Conservation (phyloP, 2,113 vertebrate genomes). For the Cottus gobio region DNA sequence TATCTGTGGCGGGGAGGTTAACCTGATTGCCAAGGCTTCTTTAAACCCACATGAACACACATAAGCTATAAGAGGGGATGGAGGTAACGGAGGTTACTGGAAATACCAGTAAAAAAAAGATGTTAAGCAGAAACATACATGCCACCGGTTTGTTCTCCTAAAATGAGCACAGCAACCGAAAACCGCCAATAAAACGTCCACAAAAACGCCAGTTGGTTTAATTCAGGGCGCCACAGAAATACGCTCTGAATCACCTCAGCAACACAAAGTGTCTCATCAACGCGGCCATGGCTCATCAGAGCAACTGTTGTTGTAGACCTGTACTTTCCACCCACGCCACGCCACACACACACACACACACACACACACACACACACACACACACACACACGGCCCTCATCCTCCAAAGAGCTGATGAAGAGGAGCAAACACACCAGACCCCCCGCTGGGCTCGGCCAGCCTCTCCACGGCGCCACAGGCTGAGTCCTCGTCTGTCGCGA, state of each 20-base stretch:
- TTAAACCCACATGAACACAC: conserved; percentile 17
- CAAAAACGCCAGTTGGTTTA: conserved; percentile 29
- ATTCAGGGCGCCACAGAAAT: conserved; percentile 11
- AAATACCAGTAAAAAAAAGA: background rate
- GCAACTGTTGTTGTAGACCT: conserved; percentile 49
- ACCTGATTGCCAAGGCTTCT: conserved; percentile 47
- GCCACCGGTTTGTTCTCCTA: background rate
- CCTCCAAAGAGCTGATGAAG: conserved; percentile 58
- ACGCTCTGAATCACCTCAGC: conserved; percentile 48
- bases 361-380: conserved; percentile 35
- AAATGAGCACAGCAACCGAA: too few relatives aligned
- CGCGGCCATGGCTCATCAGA: conserved; percentile 48
- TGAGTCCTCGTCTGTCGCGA: conserved; percentile 50
- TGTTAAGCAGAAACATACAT: background rate
- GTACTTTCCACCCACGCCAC: conserved; percentile 53
- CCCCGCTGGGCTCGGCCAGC: conserved; percentile 36
- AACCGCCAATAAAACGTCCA: background rate
- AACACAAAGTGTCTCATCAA: conserved; percentile 49
- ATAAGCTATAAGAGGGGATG: background rate
- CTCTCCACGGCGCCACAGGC: too few relatives aligned
- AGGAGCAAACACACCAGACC: conserved; percentile 44
- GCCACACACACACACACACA: conserved; percentile 32
- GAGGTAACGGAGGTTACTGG: conserved; percentile 7
- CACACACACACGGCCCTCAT: conserved; percentile 18
- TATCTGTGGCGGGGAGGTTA: conserved; percentile 46